phyloP scores from a whole-genome alignment of 92 coral and sea anemone species.

The Porites rus region DNA sequence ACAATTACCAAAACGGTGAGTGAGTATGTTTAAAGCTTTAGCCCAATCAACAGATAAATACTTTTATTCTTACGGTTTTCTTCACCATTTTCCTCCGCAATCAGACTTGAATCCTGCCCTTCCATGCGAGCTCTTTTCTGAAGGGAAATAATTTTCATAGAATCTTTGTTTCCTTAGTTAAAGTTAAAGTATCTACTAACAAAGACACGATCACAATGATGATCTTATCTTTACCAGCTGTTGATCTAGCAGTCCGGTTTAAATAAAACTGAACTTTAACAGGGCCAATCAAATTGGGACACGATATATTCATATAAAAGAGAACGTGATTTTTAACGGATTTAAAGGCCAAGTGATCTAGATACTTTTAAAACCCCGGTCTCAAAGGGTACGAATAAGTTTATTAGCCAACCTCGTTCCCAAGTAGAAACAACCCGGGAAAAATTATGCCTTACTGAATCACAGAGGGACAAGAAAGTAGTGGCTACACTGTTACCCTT shows the following conservation, averaged over 20 bases:
- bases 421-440: background rate
- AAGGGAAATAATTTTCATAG: background rate
- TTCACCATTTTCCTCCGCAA: conserved; percentile 25
- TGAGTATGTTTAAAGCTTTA: background rate
- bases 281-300: too few relatives aligned
- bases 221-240: too few relatives aligned
- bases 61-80: conserved; percentile 14
- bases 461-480: background rate
- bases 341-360: too few relatives aligned
- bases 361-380: too few relatives aligned
- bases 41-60: too few relatives aligned
- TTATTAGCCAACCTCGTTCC: too few relatives aligned
- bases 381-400: too few relatives aligned
- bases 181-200: background rate
- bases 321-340: too few relatives aligned
- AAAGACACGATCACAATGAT: too few relatives aligned
- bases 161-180: background rate
- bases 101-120: conserved; percentile 59
- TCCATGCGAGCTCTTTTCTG: conserved; percentile 55
- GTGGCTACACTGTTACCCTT: conserved; percentile 47
- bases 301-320: too few relatives aligned
- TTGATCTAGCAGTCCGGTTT: too few relatives aligned
- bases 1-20: background rate
- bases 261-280: too few relatives aligned
- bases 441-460: background rate